Evolutionary conservation across 1,140 invertebrate species (phyloP).

Genomic region (Orussus abietinus): DNA sequence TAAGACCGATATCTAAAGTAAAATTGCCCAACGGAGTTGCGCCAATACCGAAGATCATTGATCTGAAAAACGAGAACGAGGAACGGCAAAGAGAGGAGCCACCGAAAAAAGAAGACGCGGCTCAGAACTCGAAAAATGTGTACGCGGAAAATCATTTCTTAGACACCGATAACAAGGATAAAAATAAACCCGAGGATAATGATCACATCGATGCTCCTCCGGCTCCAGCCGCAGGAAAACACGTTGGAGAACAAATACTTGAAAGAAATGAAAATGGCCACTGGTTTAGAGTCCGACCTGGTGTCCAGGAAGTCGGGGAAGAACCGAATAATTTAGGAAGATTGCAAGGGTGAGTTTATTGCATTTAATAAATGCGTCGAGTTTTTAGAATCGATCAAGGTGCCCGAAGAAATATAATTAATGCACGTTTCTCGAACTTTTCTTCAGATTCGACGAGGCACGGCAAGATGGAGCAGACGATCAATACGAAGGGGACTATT

Average conservation of each 20-base stretch:
- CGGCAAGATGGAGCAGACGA: constrained; percentile 39
- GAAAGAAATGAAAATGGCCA: constrained; percentile 31
- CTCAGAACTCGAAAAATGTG: background rate
- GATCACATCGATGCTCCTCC: constrained; percentile 8
- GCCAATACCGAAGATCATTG: constrained; percentile 40
- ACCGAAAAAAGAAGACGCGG: background rate
- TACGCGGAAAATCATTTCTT: too few relatives aligned
- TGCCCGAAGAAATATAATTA: background rate
- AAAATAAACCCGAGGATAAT: background rate
- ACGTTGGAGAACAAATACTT: constrained; percentile 30
- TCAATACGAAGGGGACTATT: constrained; percentile 43
- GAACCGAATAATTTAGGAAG: constrained; percentile 40
- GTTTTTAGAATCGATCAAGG: background rate
- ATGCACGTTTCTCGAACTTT: too few relatives aligned
- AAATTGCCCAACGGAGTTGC: constrained; percentile 46
- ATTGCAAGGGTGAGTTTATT: constrained; percentile 25
- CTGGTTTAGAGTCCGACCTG: constrained; percentile 33
- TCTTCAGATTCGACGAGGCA: constrained; percentile 37
- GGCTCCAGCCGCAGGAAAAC: constrained; percentile 18
- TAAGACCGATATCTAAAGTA: constrained; percentile 26
- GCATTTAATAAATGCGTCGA: background rate
- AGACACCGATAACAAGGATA: constrained; percentile 1
- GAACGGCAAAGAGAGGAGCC: constrained; percentile 17
- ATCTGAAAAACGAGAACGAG: constrained; percentile 18
- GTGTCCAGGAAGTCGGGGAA: constrained; percentile 48